These are phyloP conservation scores for Pseudolycoriella hygida DNA, from an alignment of 2,888 invertebrate genomes.

Conservation along the genomic window DNA sequence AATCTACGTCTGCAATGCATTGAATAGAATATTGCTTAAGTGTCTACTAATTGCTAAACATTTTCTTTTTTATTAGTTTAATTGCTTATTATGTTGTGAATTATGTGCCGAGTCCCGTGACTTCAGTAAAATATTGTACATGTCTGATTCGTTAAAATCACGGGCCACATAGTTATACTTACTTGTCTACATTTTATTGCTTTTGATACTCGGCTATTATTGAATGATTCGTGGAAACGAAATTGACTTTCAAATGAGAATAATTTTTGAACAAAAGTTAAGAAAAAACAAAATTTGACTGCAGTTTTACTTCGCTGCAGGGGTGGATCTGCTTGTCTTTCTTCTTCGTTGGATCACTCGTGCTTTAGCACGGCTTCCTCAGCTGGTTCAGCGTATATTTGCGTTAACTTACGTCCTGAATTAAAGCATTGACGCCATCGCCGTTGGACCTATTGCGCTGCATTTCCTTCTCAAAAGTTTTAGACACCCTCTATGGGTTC, in stretches of 20 bases:
- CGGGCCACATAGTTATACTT: neutral
- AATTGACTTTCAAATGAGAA: too few species aligned
- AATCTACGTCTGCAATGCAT: neutral
- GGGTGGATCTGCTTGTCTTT: neutral
- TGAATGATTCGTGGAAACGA: too few species aligned
- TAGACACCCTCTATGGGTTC: too few species aligned
- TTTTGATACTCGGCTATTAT: constrained; percentile 1
- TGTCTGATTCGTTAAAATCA: neutral
- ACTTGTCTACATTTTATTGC: neutral
- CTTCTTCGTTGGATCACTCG: too few species aligned
- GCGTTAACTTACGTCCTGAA: too few species aligned
- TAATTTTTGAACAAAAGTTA: neutral
- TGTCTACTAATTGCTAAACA: too few species aligned
- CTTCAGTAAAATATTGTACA: neutral
- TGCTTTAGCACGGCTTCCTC: too few species aligned
- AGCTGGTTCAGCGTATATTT: too few species aligned
- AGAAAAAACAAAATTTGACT: neutral
- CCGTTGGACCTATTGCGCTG: too few species aligned
- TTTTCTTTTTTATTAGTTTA: neutral
- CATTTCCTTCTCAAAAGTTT: too few species aligned
- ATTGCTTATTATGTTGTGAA: neutral
- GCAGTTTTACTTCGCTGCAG: neutral
- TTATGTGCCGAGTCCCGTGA: neutral
- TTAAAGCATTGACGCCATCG: too few species aligned
- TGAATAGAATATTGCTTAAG: neutral